Conservation (phyloP, 2,888 invertebrate species). For the Eupeodes luniger region DNA sequence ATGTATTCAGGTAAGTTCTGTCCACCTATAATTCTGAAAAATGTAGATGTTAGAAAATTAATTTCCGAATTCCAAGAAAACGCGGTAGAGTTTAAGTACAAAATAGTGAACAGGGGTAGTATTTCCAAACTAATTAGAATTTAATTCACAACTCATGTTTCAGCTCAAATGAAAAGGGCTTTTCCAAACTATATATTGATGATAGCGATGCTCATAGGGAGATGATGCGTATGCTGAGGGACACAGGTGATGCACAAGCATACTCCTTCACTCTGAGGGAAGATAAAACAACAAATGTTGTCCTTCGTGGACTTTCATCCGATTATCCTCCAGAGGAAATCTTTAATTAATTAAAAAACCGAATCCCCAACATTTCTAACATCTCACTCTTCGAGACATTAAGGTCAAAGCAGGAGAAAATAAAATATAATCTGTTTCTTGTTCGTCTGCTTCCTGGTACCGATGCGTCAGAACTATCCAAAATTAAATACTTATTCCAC, state of each 20-base stretch:
- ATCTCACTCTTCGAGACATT: no score
- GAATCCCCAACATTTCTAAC: no score
- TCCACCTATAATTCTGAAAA: not conserved
- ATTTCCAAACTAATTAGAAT: no score
- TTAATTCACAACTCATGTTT: no score
- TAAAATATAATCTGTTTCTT: no score
- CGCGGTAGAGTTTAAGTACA: not conserved
- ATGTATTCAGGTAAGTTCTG: not conserved
- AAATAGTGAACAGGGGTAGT: not conserved
- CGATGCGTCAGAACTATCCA: no score
- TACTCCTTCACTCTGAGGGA: slow-evolving; percentile 22
- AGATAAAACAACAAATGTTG: not conserved
- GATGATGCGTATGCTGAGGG: not conserved
- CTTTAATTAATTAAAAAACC: not conserved
- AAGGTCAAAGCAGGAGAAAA: no score
- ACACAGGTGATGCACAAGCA: not conserved
- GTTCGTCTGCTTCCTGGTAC: no score
- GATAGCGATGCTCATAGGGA: not conserved
- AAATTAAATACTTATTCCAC: no score
- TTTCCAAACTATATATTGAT: not conserved
- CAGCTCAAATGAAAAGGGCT: no score
- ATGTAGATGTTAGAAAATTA: slow-evolving; percentile 22
- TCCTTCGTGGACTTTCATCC: not conserved
- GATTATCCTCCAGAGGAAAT: not conserved
- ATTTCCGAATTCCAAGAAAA: not conserved